A percentile compares a stretch with the other conserved stretches of the same genome.
Evolutionary conservation across 2,888 invertebrate genomes (phyloP).

Genomic region (Chalcis sispes): DNA sequence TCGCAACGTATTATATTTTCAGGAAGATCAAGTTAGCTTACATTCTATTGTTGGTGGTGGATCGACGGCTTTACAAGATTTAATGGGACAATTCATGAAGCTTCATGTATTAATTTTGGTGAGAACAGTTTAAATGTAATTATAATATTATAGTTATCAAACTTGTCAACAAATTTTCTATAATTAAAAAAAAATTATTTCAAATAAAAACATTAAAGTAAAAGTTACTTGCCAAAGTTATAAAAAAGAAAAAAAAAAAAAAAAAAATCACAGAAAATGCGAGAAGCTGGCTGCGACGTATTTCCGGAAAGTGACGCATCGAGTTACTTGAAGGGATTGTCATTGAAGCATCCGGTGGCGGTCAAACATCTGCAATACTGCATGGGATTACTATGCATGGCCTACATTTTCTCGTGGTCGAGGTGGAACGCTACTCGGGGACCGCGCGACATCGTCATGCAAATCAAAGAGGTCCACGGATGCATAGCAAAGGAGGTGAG

Average conservation of each 20-base stretch:
- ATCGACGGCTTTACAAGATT: slow-evolving; percentile 80
- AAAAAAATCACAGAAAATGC: slow-evolving; percentile 69
- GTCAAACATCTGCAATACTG: slow-evolving; percentile 87
- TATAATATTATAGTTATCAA: no score
- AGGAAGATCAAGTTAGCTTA: slow-evolving; percentile 76
- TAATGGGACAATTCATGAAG: slow-evolving; percentile 80
- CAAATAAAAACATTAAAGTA: not conserved
- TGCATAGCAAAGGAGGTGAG: slow-evolving; percentile 78
- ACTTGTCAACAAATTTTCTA: no score
- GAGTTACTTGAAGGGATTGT: slow-evolving; percentile 81
- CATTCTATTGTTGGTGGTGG: slow-evolving; percentile 77
- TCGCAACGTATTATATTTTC: no score
- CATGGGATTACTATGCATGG: slow-evolving; percentile 84
- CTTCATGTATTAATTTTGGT: slow-evolving; percentile 81
- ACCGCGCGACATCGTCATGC: slow-evolving; percentile 79
- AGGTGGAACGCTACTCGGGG: slow-evolving; percentile 82
- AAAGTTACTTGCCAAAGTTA: not conserved
- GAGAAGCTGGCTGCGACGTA: slow-evolving; percentile 86
- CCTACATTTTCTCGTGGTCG: slow-evolving; percentile 90
- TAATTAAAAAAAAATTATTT: no score
- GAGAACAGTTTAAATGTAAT: slow-evolving; percentile 43
- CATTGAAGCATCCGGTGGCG: slow-evolving; percentile 81
- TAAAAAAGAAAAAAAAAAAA: not conserved
- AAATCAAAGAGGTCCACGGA: slow-evolving; percentile 80
- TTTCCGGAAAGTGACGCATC: slow-evolving; percentile 89